Base-by-base conservation (phyloP, 2,888 invertebrate genomes). In the Drosophila parthenogenetica region DNA sequence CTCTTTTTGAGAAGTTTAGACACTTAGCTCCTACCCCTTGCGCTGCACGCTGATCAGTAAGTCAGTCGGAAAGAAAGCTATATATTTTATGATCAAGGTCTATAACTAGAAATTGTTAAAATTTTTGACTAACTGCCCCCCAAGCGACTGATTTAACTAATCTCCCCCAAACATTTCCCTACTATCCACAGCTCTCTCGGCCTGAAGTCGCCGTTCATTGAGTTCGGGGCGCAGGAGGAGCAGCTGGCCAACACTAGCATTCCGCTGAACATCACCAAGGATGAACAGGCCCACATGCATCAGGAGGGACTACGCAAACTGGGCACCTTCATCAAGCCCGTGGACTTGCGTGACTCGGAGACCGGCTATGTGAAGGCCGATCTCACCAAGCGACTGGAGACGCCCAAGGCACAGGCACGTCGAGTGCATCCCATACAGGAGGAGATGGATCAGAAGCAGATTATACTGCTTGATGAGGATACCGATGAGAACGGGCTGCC, bases 401-500 rank as follows among this genome's bases (percentile, higher is more conserved):
- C 77, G 25, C 69, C 80, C 3, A 79, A 78, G 35, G 74, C 77
- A 8, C 81, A 81, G 63, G 78, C 81, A 13, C 77, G 90, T 7
- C 88, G 88, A 2, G 46, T 90, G 0, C 91, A 92, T 87, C 92
- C 92, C 3, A 92, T 92, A 55, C 90, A 90, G 48, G 92, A 92
- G 65, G 92, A 92, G 74, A 92, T 92, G 91, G 91, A 92, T 75
- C 90, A 91, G 61, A 92, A 92, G 49, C 91, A 91, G 71, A 92
- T 92, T 13, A 91, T 92, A 42, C 73, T 92, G 32, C 87, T 92
- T 5, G 92, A 92, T 48, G 92, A 92, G 49, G 92, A 92, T 59
- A 91, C 91, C 17, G 91, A 92, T 67, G 91, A 91, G 50, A 91
- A 91, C 57, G 92, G 92, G 42, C 67, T 91, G 19, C 91, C 91